These are phyloP conservation scores for Columba janthina DNA, from an alignment of 2,113 vertebrate genomes.

Conservation along the genomic window DNA sequence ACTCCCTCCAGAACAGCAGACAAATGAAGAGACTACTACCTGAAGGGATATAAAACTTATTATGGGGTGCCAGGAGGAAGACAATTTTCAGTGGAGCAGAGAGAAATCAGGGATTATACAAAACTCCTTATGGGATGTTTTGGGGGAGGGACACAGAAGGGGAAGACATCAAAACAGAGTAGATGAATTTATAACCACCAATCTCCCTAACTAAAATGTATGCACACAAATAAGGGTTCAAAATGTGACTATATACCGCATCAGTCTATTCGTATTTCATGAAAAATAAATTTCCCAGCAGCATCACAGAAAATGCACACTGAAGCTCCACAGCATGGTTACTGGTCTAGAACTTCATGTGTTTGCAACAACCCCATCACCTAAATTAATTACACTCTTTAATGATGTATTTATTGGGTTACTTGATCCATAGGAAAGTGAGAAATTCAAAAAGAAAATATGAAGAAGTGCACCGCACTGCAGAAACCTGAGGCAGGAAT, in stretches of 20 bases:
- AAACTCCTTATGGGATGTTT: neutral
- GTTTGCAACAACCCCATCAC: neutral
- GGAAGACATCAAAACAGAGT: neutral
- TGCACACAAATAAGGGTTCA: neutral
- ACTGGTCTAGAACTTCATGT: neutral
- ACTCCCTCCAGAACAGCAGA: neutral
- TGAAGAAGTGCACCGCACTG: neutral
- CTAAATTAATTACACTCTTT: neutral
- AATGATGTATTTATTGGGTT: neutral
- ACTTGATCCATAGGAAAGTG: neutral
- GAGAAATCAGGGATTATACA: neutral
- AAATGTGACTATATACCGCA: neutral
- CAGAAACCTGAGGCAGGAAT: neutral
- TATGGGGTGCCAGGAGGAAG: neutral
- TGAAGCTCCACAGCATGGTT: neutral
- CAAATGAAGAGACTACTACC: neutral
- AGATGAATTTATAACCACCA: neutral
- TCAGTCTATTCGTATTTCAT: neutral
- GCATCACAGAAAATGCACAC: neutral
- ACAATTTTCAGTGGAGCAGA: neutral
- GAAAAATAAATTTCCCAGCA: neutral
- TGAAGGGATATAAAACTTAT: neutral
- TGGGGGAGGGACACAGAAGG: neutral
- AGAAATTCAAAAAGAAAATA: neutral
- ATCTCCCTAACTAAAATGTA: neutral